Evolutionary conservation across 1,140 invertebrate species (phyloP).

Genomic region (Drosophila kikkawai): DNA sequence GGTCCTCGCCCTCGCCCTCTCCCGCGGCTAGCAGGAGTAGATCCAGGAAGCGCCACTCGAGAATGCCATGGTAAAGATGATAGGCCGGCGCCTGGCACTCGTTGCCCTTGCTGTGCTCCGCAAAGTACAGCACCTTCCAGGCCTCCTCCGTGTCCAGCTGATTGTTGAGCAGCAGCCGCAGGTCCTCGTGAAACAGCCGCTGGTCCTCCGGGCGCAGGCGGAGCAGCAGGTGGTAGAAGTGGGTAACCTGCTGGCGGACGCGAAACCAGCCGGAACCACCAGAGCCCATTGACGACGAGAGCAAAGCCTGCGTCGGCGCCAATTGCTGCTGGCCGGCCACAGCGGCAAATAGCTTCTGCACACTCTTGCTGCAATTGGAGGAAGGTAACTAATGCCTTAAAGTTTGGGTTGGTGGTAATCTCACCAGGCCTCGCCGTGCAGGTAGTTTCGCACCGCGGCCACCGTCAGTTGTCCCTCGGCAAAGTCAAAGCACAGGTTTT

Average conservation of each 20-base stretch:
- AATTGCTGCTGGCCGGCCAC: slow-evolving; percentile 56
- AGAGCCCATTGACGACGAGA: not conserved
- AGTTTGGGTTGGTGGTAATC: not conserved
- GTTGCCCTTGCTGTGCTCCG: slow-evolving; percentile 75
- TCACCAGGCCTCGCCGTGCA: slow-evolving; percentile 71
- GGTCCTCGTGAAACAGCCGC: not conserved
- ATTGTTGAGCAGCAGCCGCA: slow-evolving; percentile 53
- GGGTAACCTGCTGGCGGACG: slow-evolving; percentile 62
- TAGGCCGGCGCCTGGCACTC: slow-evolving; percentile 75
- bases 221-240: slow-evolving; percentile 69
- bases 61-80: slow-evolving; percentile 76
- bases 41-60: slow-evolving; percentile 81
- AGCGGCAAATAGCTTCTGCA: slow-evolving; percentile 65
- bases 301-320: not conserved
- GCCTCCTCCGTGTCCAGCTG: slow-evolving; percentile 45
- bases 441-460: slow-evolving; percentile 32
- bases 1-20: not conserved
- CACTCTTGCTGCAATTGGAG: slow-evolving; percentile 55
- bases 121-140: slow-evolving; percentile 74
- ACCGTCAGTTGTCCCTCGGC: slow-evolving; percentile 37
- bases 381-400: not conserved
- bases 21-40: slow-evolving; percentile 40
- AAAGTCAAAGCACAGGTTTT: slow-evolving; percentile 62
- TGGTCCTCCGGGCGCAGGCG: slow-evolving; percentile 22
- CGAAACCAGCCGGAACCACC: slow-evolving; percentile 40